A percentile compares a stretch with the other conserved stretches of the same genome.
Evolutionary conservation across 1,140 invertebrate genomes (phyloP).

Genomic region (Achroia grisella): DNA sequence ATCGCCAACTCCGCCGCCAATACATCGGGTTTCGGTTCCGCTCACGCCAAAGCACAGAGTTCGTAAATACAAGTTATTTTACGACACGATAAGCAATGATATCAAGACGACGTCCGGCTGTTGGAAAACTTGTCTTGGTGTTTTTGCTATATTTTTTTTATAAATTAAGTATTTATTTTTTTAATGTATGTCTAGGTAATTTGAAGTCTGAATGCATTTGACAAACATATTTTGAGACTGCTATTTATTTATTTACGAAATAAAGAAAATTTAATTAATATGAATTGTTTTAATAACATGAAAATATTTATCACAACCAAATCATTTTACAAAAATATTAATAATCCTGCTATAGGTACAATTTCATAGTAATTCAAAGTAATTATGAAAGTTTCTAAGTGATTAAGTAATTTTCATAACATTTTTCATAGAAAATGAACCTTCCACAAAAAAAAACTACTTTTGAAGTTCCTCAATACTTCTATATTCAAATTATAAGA

Average conservation of each 20-base stretch:
- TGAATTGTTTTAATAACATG: not conserved
- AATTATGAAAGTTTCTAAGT: no score
- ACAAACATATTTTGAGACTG: not conserved
- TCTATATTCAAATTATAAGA: no score
- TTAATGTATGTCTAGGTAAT: constrained; percentile 14
- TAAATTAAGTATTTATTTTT: constrained; percentile 25
- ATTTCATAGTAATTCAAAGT: no score
- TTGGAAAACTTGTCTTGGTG: constrained; percentile 54
- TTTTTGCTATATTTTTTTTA: constrained; percentile 40
- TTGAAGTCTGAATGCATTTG: constrained; percentile 9
- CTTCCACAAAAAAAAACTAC: no score
- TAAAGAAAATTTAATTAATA: constrained; percentile 1
- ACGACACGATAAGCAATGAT: constrained; percentile 33
- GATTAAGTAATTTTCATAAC: no score
- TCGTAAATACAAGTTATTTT: constrained; percentile 16
- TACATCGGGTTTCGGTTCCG: constrained; percentile 35
- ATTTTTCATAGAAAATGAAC: no score
- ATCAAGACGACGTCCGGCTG: constrained; percentile 47
- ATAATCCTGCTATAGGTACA: not conserved
- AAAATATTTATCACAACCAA: not conserved
- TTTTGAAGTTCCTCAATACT: no score
- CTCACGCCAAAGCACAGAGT: constrained; percentile 41
- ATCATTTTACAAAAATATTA: not conserved
- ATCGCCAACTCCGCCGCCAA: constrained; percentile 46
- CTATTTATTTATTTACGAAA: constrained; percentile 1